Conservation (phyloP, 2,113 vertebrate species). For the Thomomys bottae region DNA sequence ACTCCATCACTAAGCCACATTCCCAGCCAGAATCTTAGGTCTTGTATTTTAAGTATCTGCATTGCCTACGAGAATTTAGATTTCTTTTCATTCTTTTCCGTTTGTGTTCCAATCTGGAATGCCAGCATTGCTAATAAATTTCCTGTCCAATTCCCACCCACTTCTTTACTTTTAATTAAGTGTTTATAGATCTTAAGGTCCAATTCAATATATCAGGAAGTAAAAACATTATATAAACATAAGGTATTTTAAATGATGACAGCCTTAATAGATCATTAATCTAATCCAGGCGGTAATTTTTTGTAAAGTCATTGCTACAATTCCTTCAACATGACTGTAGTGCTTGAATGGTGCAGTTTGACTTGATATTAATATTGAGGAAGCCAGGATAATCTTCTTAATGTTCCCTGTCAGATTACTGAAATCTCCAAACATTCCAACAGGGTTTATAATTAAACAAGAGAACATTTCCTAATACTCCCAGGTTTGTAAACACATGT, state of each 20-base stretch:
- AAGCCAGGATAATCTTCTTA: conserved; percentile 74
- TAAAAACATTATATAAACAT: conserved; percentile 55
- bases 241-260: conserved; percentile 50
- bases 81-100: conserved; percentile 40
- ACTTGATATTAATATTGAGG: conserved; percentile 60
- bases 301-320: conserved; percentile 48
- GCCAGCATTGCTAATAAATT: conserved; percentile 56
- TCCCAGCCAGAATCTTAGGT: too few species aligned
- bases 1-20: too few species aligned
- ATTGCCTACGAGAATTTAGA: background rate
- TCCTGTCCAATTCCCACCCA: conserved; percentile 32
- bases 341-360: conserved; percentile 68
- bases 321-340: conserved; percentile 61
- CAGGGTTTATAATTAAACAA: conserved; percentile 74
- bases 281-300: conserved; percentile 63
- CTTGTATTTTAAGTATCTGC: background rate
- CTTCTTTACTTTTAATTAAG: conserved; percentile 44
- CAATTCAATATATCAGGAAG: conserved; percentile 61
- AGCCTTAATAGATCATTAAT: conserved; percentile 62
- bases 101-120: conserved; percentile 43
- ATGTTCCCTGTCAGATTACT: conserved; percentile 64
- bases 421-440: conserved; percentile 70
- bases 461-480: conserved; percentile 69
- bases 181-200: conserved; percentile 44
- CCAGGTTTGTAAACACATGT: conserved; percentile 57